phyloP scores from a whole-genome alignment of 2,113 vertebrate genomes.

The Potamarius usumacintae region DNA sequence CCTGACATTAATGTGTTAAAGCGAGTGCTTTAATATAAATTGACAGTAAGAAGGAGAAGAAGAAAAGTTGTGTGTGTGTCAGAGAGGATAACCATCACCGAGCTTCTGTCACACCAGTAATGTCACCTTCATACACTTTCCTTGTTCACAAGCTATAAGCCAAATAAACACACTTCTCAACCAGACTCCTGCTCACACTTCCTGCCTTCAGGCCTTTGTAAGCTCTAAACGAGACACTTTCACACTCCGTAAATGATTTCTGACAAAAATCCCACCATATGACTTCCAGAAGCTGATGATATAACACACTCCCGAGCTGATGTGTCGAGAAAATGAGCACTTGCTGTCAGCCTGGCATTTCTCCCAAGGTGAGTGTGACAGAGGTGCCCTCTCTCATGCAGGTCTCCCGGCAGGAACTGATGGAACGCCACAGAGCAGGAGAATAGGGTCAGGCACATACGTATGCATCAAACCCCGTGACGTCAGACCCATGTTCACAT shows the following conservation, averaged over 20 bases:
- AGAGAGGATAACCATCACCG: neutral
- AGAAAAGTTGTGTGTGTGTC: conserved; percentile 6
- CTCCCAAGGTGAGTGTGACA: conserved; percentile 29
- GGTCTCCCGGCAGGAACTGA: conserved; percentile 25
- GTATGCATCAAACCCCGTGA: neutral
- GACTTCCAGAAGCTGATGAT: conserved; percentile 14
- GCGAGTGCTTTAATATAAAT: neutral
- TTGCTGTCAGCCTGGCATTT: conserved; percentile 14
- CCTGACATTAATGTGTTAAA: neutral
- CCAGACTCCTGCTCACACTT: neutral
- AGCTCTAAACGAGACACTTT: neutral
- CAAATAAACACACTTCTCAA: conserved; percentile 20
- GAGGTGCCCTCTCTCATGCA: conserved; percentile 1
- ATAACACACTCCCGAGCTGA: neutral
- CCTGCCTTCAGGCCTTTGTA: neutral
- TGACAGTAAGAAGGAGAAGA: neutral
- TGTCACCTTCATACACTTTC: conserved; percentile 29
- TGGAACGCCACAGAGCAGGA: neutral
- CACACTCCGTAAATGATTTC: conserved; percentile 21
- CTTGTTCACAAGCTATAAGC: neutral
- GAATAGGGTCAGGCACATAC: conserved; percentile 13
- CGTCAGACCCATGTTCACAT: conserved; percentile 5
- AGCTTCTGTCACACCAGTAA: neutral
- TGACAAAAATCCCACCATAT: neutral
- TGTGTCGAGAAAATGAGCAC: conserved; percentile 1